Conservation (phyloP, 2,888 invertebrate species). For the Hedya salicella region DNA sequence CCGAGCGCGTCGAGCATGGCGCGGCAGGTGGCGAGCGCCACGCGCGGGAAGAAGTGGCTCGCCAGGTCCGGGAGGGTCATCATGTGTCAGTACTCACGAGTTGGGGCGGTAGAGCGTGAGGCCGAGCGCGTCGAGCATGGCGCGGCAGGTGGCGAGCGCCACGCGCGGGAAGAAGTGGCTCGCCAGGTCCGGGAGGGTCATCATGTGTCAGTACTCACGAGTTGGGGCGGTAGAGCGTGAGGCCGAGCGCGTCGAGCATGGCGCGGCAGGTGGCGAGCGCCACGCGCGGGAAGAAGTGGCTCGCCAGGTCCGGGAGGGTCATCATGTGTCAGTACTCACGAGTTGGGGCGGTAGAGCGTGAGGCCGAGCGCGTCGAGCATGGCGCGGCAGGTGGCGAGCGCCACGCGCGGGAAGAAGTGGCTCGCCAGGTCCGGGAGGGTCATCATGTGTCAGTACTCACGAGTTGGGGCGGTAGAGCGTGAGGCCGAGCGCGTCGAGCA, state of each 20-base stretch:
- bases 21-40: constrained; percentile 90
- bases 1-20: constrained; percentile 92
- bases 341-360: constrained; percentile 92
- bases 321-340: constrained; percentile 87
- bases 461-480: constrained; percentile 93
- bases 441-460: constrained; percentile 87
- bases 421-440: constrained; percentile 92
- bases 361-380: constrained; percentile 92
- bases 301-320: constrained; percentile 92
- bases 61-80: constrained; percentile 94
- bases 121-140: constrained; percentile 91
- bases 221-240: constrained; percentile 93
- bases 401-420: constrained; percentile 91
- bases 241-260: constrained; percentile 91
- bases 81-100: constrained; percentile 86
- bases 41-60: constrained; percentile 91
- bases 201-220: constrained; percentile 87
- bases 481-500: constrained; percentile 91
- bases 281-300: constrained; percentile 92
- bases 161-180: constrained; percentile 92
- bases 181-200: constrained; percentile 93
- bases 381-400: constrained; percentile 90
- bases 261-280: constrained; percentile 90
- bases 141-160: constrained; percentile 89
- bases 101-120: constrained; percentile 93